phyloP scores from a whole-genome alignment of 2,113 vertebrate species.

The Sapayoa aenigma region DNA sequence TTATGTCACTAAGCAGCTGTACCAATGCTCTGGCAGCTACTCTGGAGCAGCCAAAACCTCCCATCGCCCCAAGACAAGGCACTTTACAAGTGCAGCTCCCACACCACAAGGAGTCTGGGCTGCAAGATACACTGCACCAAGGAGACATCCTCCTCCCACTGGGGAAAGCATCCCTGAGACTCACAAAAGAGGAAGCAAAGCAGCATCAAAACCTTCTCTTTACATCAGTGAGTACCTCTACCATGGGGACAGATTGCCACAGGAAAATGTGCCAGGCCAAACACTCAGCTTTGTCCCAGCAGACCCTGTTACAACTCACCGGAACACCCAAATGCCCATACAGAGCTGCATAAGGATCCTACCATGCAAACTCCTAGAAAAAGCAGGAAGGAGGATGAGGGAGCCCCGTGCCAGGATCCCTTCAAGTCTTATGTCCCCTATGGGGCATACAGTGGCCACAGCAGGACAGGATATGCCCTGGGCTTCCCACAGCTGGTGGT shows the following conservation, averaged over 20 bases:
- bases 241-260: accelerated
- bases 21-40: background rate
- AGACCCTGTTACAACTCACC: background rate
- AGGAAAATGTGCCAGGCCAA: background rate
- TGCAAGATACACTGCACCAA: accelerated
- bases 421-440: background rate
- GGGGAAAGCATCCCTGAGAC: background rate
- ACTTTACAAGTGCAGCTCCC: background rate
- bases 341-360: background rate
- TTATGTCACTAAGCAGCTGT: background rate
- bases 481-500: accelerated
- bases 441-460: too few species aligned
- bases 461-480: background rate
- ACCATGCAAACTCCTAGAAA: background rate
- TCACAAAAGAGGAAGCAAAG: background rate
- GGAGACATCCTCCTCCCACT: background rate
- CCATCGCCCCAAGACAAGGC: background rate
- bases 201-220: background rate
- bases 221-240: accelerated
- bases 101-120: accelerated
- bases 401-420: background rate
- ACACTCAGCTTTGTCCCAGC: accelerated
- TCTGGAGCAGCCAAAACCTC: background rate
- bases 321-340: accelerated
- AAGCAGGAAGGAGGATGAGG: background rate